Percentiles rank a stretch among this genome's conserved stretches.
Evolutionary conservation across 2,797 vertebrate genomes (phyloP).

Genomic region (Chaenodraco wilsoni): DNA sequence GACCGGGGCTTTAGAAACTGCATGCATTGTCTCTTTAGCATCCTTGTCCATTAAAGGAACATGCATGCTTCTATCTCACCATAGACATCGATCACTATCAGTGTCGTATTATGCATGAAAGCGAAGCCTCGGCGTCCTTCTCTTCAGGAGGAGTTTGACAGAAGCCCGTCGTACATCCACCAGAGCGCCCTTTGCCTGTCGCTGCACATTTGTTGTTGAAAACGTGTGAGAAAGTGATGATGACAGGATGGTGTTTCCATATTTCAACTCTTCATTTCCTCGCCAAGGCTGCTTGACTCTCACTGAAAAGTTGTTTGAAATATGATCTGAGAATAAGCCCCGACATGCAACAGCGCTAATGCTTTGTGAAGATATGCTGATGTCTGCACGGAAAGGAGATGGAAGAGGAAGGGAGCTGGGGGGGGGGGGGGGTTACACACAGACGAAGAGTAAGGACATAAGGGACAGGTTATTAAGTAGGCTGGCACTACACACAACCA

Average conservation of each 20-base stretch:
- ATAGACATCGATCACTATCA: constrained; percentile 25
- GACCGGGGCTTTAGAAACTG: not conserved
- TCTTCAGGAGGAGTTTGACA: constrained; percentile 1
- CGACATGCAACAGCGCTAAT: constrained; percentile 11
- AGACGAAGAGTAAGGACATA: too few relatives aligned
- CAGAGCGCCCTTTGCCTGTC: not conserved
- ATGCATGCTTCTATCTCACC: constrained; percentile 19
- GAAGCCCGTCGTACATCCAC: not conserved
- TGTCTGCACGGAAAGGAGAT: constrained; percentile 11
- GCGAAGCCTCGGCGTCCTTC: constrained; percentile 1
- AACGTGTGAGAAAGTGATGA: constrained; percentile 39
- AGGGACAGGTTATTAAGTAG: too few relatives aligned
- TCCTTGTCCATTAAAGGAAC: constrained; percentile 18
- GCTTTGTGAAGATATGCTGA: constrained; percentile 48
- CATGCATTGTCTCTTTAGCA: not conserved
- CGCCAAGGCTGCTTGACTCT: constrained; percentile 23
- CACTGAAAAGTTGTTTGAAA: constrained; percentile 52
- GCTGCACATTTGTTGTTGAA: constrained; percentile 24
- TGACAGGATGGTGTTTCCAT: constrained; percentile 33
- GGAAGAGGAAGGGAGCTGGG: constrained; percentile 3
- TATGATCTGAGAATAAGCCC: constrained; percentile 39
- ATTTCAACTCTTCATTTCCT: constrained; percentile 42
- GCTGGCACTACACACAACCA: too few relatives aligned
- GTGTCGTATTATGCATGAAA: constrained; percentile 14
- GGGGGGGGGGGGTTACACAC: too few relatives aligned